phyloP scores from a whole-genome alignment of 2,797 vertebrate species.

The Artibeus lituratus region DNA sequence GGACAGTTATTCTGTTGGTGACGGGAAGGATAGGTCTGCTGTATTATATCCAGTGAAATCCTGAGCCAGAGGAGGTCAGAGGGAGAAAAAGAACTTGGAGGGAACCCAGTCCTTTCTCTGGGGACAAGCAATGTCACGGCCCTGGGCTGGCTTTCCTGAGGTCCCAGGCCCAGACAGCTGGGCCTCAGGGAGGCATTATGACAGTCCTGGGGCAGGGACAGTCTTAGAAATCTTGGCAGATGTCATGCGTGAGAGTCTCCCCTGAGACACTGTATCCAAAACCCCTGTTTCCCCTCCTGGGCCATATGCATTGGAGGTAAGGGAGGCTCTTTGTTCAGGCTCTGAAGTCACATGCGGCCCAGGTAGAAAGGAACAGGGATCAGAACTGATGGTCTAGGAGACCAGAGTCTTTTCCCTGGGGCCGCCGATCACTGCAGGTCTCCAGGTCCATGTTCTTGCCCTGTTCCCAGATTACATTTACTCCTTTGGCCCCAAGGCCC shows the following conservation, averaged over 20 bases:
- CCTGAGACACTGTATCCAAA: not conserved
- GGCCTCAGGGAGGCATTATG: not conserved
- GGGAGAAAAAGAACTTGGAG: not conserved
- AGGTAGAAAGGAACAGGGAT: not conserved
- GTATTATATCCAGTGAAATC: not conserved
- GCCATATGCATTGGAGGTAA: not conserved
- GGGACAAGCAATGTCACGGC: not conserved
- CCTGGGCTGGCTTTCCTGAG: not conserved
- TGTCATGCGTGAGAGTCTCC: not conserved
- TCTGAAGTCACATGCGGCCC: not conserved
- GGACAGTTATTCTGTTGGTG: not conserved
- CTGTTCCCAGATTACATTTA: not conserved
- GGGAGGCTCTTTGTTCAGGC: not conserved
- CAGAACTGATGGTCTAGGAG: not conserved
- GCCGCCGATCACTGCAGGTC: rapidly evolving
- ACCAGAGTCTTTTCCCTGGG: not conserved
- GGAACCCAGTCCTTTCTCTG: not conserved
- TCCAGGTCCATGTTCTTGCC: not conserved
- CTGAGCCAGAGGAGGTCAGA: not conserved
- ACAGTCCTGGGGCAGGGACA: not conserved
- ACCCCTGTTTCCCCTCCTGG: no score
- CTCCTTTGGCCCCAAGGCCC: not conserved
- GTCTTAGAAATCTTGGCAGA: not conserved
- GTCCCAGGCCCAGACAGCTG: not conserved
- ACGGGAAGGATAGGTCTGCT: not conserved